phyloP scores from a whole-genome alignment of 2,113 vertebrate species.

The Anthoscopus minutus region DNA sequence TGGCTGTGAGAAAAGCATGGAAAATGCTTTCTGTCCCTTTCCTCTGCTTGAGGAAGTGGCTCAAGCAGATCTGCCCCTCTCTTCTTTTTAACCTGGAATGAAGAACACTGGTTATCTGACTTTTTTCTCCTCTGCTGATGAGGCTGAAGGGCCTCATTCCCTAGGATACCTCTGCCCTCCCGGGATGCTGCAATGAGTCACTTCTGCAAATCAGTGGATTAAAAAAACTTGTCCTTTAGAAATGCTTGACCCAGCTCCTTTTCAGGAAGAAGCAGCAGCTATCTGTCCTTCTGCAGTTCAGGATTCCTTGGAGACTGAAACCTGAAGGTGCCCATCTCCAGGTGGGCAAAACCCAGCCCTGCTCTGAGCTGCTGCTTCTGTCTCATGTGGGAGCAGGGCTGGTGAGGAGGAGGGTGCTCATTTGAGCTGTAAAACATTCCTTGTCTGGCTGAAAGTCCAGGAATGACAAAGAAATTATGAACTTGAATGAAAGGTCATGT shows the following conservation, averaged over 20 bases:
- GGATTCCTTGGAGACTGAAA: not conserved
- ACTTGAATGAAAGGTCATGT: not conserved
- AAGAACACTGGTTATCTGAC: not conserved
- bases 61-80: not conserved
- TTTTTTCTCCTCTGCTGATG: not conserved
- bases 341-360: not conserved
- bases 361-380: rapidly evolving
- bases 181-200: rapidly evolving
- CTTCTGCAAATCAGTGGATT: not conserved
- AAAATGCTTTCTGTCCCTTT: not conserved
- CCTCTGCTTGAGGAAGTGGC: not conserved
- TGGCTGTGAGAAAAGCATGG: not conserved
- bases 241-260: not conserved
- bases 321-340: not conserved
- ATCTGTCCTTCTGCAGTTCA: not conserved
- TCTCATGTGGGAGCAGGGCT: rapidly evolving
- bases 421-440: not conserved
- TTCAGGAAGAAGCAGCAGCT: not conserved
- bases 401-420: not conserved
- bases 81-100: not conserved
- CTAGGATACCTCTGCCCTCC: not conserved
- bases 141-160: not conserved
- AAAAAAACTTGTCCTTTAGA: not conserved
- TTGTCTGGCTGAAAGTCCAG: not conserved
- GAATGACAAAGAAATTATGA: not conserved